These are phyloP conservation scores for Spodoptera exigua DNA, from an alignment of 2,888 invertebrate genomes.

Conservation along the genomic window DNA sequence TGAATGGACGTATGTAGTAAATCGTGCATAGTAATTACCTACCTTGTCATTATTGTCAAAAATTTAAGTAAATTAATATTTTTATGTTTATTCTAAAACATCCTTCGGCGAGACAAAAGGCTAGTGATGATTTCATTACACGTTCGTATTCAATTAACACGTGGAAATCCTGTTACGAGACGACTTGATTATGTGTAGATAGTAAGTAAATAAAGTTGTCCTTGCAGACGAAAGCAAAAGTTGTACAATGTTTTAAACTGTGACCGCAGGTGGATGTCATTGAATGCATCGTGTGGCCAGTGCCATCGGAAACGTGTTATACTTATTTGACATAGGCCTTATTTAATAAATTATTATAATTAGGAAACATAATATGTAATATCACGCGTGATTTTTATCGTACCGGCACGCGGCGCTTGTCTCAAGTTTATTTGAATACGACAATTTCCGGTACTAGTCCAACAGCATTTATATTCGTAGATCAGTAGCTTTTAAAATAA, in stretches of 20 bases:
- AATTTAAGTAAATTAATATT: conserved; percentile 61
- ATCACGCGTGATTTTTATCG: conserved; percentile 1
- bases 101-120: conserved; percentile 45
- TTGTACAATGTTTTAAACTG: conserved; percentile 54
- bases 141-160: conserved; percentile 23
- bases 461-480: conserved; percentile 31
- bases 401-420: neutral
- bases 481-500: conserved; percentile 1
- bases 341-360: conserved; percentile 13
- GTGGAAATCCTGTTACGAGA: conserved; percentile 24
- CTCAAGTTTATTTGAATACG: conserved; percentile 20
- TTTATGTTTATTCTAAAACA: conserved; percentile 52
- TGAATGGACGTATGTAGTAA: conserved; percentile 71
- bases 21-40: conserved; percentile 67
- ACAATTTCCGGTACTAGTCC: conserved; percentile 40
- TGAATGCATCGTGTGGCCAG: conserved; percentile 23
- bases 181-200: conserved; percentile 24
- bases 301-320: conserved; percentile 5
- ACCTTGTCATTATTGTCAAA: conserved; percentile 62
- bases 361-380: conserved; percentile 11
- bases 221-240: conserved; percentile 59
- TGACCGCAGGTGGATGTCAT: conserved; percentile 38
- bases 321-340: conserved; percentile 17
- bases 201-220: conserved; percentile 55
- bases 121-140: conserved; percentile 23